Percentiles rank a stretch among this genome's conserved stretches.
These are phyloP conservation scores for Nyleta sp. DNA, from an alignment of 2,888 invertebrate genomes.

Conservation along the genomic window DNA sequence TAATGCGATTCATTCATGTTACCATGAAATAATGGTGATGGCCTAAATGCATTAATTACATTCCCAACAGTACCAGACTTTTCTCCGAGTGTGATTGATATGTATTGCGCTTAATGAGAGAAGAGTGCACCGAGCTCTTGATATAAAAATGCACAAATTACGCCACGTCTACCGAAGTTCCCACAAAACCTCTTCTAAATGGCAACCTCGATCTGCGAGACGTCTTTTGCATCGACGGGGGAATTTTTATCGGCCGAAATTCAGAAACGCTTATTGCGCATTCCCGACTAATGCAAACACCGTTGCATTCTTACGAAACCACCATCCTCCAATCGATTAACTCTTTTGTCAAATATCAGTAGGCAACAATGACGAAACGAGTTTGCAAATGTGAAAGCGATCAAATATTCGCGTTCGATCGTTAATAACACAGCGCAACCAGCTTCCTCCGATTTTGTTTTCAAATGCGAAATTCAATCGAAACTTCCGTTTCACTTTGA, in stretches of 20 bases:
- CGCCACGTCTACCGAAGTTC: conserved; percentile 45
- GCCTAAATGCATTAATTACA: conserved; percentile 64
- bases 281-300: conserved; percentile 25
- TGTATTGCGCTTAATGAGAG: conserved; percentile 59
- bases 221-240: too few relatives aligned
- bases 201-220: conserved; percentile 18
- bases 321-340: conserved; percentile 49
- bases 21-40: conserved; percentile 58
- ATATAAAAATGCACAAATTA: conserved; percentile 43
- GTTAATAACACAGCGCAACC: neutral
- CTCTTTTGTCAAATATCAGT: conserved; percentile 62
- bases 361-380: conserved; percentile 48
- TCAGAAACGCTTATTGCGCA: conserved; percentile 23
- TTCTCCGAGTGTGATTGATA: conserved; percentile 61
- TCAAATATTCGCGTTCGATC: conserved; percentile 30
- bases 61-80: conserved; percentile 56
- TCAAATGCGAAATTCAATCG: too few relatives aligned
- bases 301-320: conserved; percentile 48
- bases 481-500: too few relatives aligned
- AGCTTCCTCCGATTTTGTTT: neutral
- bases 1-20: conserved; percentile 57
- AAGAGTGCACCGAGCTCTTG: conserved; percentile 38
- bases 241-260: conserved; percentile 48
- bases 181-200: conserved; percentile 42
- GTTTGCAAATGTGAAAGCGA: conserved; percentile 55